Base-by-base conservation (phyloP, 1,140 invertebrate genomes). In the Leptopilina boulardi region DNA sequence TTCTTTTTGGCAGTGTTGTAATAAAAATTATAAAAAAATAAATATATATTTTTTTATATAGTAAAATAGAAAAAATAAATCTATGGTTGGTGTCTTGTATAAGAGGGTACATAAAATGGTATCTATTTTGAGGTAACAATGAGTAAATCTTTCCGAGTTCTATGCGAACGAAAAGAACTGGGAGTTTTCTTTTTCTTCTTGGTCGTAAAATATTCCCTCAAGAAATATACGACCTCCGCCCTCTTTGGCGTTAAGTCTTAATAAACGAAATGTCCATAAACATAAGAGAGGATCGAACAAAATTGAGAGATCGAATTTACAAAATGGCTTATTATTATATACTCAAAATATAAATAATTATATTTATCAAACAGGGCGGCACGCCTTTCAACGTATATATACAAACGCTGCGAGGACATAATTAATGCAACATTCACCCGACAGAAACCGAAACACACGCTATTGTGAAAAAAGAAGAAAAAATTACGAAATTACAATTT, bases 321-420 rank as follows among this genome's bases (percentile, higher is more conserved):
- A 70, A 71, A n/a, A 72, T 75, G 34, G 54, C 76, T 73, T 81
- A 74, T 71, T 72, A 70, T n/a, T 74, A 51, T 75, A 75, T 70
- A 26, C 56, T 56, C 42, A 70, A 56, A 74, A 21, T n/a, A n/a
- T n/a, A n/a, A n/a, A 77, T 81, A 79, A 81, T 81, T 75, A 76
- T 78, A 34, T 72, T 73, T 78, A 73, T 71, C 75, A 81, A 73
- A 47, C 77, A n/a, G n/a, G 70, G 66, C 73, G 80, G 77, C 75
- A 77, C 77, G 75, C 77, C 80, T 81, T 77, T 79, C 76, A 82
- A 71, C n/a, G n/a, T n/a, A n/a, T n/a, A n/a, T n/a, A n/a, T n/a
- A n/a, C n/a, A n/a, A n/a, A 47, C 77, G 66, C 74, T 6, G 3
- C 77, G 54, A 73, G 73, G 73, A 79, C 80, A 82, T 79, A 82